Evolutionary conservation across 2,888 invertebrate species (phyloP).

Genomic region (Graphium colonna): DNA sequence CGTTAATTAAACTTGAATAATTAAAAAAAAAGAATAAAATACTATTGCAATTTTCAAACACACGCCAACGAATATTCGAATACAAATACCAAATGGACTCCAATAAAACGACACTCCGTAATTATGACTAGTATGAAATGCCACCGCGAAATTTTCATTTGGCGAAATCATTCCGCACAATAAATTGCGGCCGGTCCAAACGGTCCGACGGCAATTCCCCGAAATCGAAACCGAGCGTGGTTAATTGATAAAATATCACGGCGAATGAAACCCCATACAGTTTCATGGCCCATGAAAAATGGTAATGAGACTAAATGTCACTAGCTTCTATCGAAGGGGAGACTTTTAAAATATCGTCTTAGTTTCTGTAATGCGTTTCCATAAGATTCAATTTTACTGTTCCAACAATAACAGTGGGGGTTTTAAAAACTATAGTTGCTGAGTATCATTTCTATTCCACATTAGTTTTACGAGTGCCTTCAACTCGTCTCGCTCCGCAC

Average conservation of each 20-base stretch:
- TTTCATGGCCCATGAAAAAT: conserved; percentile 73
- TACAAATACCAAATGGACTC: conserved; percentile 25
- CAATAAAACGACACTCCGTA: conserved; percentile 37
- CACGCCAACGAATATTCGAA: too few relatives aligned
- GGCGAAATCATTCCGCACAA: conserved; percentile 49
- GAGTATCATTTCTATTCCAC: conserved; percentile 24
- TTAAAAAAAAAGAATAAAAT: too few relatives aligned
- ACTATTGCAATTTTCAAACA: too few relatives aligned
- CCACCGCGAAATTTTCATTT: conserved; percentile 52
- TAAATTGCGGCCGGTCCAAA: conserved; percentile 60
- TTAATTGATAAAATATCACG: conserved; percentile 73
- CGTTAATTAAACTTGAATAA: too few relatives aligned
- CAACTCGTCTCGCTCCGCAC: conserved; percentile 38
- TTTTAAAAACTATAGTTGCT: background rate
- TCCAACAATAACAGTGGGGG: background rate
- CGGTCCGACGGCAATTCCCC: conserved; percentile 51
- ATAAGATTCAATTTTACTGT: background rate
- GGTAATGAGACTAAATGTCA: conserved; percentile 69
- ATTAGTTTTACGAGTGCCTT: conserved; percentile 21
- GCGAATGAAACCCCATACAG: conserved; percentile 60
- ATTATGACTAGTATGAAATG: conserved; percentile 40
- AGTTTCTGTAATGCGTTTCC: background rate
- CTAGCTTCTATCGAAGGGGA: conserved; percentile 54
- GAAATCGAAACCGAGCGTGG: conserved; percentile 64
- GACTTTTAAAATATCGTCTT: conserved; percentile 6